A percentile compares a stretch with the other conserved stretches of the same genome.
phyloP scores from a whole-genome alignment of 2,797 vertebrate genomes.

The Poeciliopsis paucimaculata region DNA sequence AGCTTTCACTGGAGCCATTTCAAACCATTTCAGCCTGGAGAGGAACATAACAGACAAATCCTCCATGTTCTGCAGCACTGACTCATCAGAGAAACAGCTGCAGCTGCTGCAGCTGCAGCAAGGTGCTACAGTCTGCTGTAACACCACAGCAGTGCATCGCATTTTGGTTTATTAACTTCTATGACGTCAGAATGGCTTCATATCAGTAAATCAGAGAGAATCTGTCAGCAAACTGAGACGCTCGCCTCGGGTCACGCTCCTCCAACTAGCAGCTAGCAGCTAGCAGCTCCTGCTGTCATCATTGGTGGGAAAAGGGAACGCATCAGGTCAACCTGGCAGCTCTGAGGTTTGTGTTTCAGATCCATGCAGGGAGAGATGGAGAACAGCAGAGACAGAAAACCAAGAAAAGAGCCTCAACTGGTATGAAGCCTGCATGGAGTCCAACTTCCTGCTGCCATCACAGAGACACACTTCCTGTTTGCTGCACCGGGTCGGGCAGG shows the following conservation, averaged over 20 bases:
- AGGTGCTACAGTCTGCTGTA: background rate
- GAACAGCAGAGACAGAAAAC: background rate
- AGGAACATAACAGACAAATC: too few species aligned
- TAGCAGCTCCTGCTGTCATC: conserved; percentile 39
- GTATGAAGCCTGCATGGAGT: background rate
- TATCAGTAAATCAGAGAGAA: conserved; percentile 10
- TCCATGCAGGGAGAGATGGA: background rate
- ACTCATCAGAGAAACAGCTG: background rate
- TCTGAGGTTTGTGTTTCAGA: conserved; percentile 12
- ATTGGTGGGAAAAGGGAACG: conserved; percentile 40
- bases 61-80: background rate
- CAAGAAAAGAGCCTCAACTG: background rate
- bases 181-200: too few species aligned
- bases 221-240: conserved; percentile 13
- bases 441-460: background rate
- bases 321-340: conserved; percentile 35
- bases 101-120: conserved; percentile 1
- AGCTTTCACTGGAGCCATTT: background rate
- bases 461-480: background rate
- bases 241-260: conserved; percentile 24
- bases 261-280: conserved; percentile 14
- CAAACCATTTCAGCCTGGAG: background rate
- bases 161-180: too few species aligned
- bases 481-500: background rate
- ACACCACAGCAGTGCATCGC: too few species aligned